A percentile compares a stretch with the other conserved stretches of the same genome.
Conservation (phyloP, 1,140 invertebrate genomes). For the Penaeus chinensis region DNA sequence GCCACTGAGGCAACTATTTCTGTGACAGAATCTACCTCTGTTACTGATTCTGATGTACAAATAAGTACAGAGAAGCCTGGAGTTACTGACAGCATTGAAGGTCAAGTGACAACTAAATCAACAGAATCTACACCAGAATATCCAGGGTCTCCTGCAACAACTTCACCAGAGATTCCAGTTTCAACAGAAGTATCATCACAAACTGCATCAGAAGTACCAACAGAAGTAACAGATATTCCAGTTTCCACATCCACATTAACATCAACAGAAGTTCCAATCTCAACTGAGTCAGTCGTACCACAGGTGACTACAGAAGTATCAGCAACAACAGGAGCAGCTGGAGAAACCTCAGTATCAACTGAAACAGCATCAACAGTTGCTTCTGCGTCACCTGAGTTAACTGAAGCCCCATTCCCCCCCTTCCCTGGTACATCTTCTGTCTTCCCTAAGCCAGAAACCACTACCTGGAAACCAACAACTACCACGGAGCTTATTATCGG, state of each 20-base stretch:
- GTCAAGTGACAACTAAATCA: too few species aligned
- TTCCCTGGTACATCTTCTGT: conserved; percentile 6
- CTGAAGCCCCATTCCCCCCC: conserved; percentile 30
- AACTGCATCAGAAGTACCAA: neutral
- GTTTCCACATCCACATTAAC: neutral
- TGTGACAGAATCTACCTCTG: too few species aligned
- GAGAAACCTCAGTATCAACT: neutral
- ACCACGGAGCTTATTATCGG: conserved; percentile 72
- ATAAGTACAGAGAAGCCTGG: too few species aligned
- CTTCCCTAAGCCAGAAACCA: neutral
- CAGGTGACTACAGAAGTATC: neutral
- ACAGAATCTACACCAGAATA: too few species aligned
- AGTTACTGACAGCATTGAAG: too few species aligned
- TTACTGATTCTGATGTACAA: too few species aligned
- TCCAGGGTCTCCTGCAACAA: too few species aligned
- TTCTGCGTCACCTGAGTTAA: neutral
- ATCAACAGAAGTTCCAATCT: neutral
- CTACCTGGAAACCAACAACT: conserved; percentile 51
- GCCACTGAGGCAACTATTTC: too few species aligned
- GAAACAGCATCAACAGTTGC: conserved; percentile 12
- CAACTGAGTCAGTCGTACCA: neutral
- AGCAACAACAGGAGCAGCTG: neutral
- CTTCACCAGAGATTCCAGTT: too few species aligned
- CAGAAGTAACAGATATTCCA: neutral
- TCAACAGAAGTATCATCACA: neutral